Evolutionary conservation across 2,797 vertebrate genomes (phyloP), one percentile per base, ranked within the genome.

Genomic region (Varecia variegata): DNA sequence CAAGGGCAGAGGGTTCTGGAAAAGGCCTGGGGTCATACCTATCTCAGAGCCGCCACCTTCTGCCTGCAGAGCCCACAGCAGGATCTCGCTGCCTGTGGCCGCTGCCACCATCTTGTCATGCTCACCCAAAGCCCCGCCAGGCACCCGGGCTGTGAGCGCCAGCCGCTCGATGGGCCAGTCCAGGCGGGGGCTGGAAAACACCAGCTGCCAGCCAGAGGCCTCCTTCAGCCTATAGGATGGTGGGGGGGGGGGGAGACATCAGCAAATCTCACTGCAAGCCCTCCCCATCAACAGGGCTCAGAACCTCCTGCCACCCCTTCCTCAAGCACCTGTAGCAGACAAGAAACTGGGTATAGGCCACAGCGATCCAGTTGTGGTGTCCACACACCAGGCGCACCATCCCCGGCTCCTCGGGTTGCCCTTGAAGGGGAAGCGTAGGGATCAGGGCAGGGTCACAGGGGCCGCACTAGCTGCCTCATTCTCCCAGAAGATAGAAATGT

Each of bases 81-180:
- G 99, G 98, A 99, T 99, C 96, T 99, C 99, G 0, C 98, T 99
- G 90, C 98, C 99, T 0, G 99, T 99, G 5, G 99, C 99, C 0
- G 99, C 99, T 0, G 99, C 99, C 96, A 99, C 99, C 99, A 99
- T 99, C 98, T 99, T 99, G 98, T 99, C 99, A 0, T 99, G 99
- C 97, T 99, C 99, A 0, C 99, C 99, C 79, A 99, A 97, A 0
- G 99, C 99, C 9, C 99, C 99, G 0, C 99, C 99, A 71, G 99
- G 99, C 74, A 99, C 99, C 60, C 99, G 99, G 94, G 99, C 99
- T 8, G 99, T 99, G 58, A 99, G 99, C 0, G 99, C 99, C 7
- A 99, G 98, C 3, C 99, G 97, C 95, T 99, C 99, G 0, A 99
- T 99, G 67, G 99, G 97, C 99, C 99, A 99, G 79, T 99, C 99